Evolutionary conservation across 2,888 invertebrate genomes (phyloP).

Genomic region (Eutolmus rufibarbis): DNA sequence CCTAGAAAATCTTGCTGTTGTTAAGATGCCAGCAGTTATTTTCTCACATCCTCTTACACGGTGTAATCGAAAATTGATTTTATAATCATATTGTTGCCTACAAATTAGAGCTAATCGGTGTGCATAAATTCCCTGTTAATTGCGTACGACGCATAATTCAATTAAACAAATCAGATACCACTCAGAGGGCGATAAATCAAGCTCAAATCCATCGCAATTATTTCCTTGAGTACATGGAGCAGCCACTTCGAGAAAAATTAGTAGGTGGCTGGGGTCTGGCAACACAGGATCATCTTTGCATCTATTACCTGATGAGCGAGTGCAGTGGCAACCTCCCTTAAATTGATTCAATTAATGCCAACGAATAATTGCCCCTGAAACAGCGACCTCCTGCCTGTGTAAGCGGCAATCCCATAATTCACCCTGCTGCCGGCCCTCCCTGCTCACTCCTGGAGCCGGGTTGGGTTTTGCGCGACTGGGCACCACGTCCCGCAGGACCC

Average conservation of each 20-base stretch:
- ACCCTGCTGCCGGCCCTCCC: not conserved
- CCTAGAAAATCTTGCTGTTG: not conserved
- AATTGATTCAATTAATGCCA: constrained; percentile 40
- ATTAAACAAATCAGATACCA: not conserved
- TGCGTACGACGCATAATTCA: not conserved
- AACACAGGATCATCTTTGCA: not conserved
- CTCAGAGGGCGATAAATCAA: not conserved
- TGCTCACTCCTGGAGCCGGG: too few species aligned
- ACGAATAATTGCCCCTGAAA: constrained; percentile 41
- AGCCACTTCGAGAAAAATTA: not conserved
- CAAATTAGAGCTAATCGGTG: not conserved
- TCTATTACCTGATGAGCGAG: constrained; percentile 26
- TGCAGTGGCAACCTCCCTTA: constrained; percentile 19
- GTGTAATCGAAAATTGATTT: not conserved
- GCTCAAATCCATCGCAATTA: not conserved
- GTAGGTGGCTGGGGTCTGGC: not conserved
- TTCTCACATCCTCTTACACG: not conserved
- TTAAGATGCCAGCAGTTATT: not conserved
- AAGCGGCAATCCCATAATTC: constrained; percentile 37
- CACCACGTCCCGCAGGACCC: not conserved
- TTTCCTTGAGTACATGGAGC: not conserved
- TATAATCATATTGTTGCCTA: not conserved
- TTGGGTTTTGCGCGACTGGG: not conserved
- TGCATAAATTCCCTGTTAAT: not conserved
- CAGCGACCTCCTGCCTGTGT: constrained; percentile 32